Evolutionary conservation across 2,797 vertebrate genomes (phyloP).

Genomic region (Cyprinodon diabolis): DNA sequence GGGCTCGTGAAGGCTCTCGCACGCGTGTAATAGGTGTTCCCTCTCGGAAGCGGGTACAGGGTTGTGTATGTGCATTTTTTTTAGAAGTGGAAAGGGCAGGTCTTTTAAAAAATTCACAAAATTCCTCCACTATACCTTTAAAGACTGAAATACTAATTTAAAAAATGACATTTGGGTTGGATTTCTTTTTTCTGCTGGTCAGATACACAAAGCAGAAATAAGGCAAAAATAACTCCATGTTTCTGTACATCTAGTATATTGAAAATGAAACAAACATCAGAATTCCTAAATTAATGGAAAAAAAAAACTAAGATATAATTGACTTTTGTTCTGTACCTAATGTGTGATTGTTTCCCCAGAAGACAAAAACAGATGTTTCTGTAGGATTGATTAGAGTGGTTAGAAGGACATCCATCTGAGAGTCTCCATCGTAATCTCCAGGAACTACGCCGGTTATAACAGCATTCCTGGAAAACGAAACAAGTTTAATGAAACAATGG

Average conservation of each 20-base stretch:
- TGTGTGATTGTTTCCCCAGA: constrained; percentile 95
- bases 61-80: too few species aligned
- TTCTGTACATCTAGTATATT: background rate
- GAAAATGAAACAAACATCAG: background rate
- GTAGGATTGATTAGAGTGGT: constrained; percentile 71
- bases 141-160: background rate
- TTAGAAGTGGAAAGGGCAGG: too few species aligned
- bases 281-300: background rate
- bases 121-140: background rate
- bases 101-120: too few species aligned
- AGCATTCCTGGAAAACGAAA: constrained; percentile 66
- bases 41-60: too few species aligned
- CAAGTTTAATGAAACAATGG: background rate
- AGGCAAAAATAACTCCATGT: background rate
- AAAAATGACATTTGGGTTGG: background rate
- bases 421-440: constrained; percentile 98
- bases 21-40: too few species aligned
- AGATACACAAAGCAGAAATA: background rate
- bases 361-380: constrained; percentile 78
- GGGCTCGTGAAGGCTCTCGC: too few species aligned
- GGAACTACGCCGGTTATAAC: constrained; percentile 92
- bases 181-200: background rate
- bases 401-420: constrained; percentile 96
- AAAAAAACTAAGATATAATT: background rate
- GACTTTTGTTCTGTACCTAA: constrained; percentile 78